phyloP scores from a whole-genome alignment of 2,888 invertebrate genomes.

The Ophioninae sp. region DNA sequence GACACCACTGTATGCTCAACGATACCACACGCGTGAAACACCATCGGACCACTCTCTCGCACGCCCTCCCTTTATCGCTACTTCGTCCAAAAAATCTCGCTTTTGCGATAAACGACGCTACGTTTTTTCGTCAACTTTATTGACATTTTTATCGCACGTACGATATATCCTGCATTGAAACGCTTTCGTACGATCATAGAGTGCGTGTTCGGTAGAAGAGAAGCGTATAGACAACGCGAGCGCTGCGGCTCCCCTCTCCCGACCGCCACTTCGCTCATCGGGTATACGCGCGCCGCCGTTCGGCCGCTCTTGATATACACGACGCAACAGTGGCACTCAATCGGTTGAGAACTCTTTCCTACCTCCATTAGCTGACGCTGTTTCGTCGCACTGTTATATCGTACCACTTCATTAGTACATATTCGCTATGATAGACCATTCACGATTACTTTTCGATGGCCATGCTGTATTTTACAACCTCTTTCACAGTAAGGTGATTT shows the following conservation, averaged over 20 bases:
- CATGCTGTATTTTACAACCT: background rate
- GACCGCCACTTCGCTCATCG: constrained; percentile 67
- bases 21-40: constrained; percentile 42
- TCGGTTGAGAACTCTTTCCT: constrained; percentile 52
- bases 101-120: constrained; percentile 9
- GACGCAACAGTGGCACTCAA: constrained; percentile 72
- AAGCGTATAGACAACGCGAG: constrained; percentile 64
- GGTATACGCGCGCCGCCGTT: constrained; percentile 71
- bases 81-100: constrained; percentile 4
- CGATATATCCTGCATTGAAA: constrained; percentile 29
- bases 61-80: background rate
- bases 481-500: constrained; percentile 5
- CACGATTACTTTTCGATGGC: background rate
- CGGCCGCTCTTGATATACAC: constrained; percentile 64
- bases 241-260: constrained; percentile 46
- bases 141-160: constrained; percentile 28
- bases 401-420: background rate
- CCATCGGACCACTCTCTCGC: constrained; percentile 26
- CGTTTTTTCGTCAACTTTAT: constrained; percentile 15
- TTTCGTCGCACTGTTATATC: background rate
- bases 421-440: constrained; percentile 1
- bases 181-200: constrained; percentile 22
- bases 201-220: constrained; percentile 47
- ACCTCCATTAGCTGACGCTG: background rate
- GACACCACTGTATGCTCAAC: constrained; percentile 37